Base-by-base conservation (phyloP, 2,888 invertebrate species). In the Griposia aprilina region DNA sequence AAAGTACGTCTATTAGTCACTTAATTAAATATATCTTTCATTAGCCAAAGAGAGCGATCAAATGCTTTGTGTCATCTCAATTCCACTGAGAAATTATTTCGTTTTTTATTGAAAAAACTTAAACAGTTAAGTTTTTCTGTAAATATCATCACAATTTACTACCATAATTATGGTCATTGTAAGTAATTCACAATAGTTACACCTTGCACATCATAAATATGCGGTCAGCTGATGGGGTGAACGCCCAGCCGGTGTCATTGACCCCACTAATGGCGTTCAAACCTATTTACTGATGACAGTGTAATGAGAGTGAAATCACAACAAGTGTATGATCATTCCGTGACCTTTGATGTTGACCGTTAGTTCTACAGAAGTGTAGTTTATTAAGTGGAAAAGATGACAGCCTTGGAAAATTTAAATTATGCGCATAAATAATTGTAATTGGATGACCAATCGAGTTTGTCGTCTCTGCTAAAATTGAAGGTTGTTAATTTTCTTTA, bases 161-260 rank as follows among this genome's bases (percentile, higher is more conserved):
- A 55, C 36, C 60, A 55, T 50, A 50, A 66, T 74, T 50, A 75
- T 48, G 55, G 26, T 30, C 65, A 68, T 71, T 83, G 65, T 76
- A 48, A 69, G 67, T 76, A 78, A 78, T 70, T 72, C n/a, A 73
- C 65, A 71, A 72, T 67, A 71, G 67, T 76, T 74, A 60, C 60
- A 73, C 82, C 69, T 72, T 83, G 80, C 82, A 84, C 73, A 81
- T 81, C 65, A 82, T 81, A 83, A 87, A 82, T 75, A 87, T 69
- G 79, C 82, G 88, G 87, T 85, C 91, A 91, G 91, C 91, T 92
- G 92, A 90, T 89, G 83, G 82, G 87, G 89, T 90, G 87, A 87
- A 83, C 71, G 90, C 74, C 91, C 87, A 73, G 80, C 59, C 67
- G 76, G 68, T 81, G 91, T 87, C 89, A 76, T 82, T 87, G 89